Evolutionary conservation across 2,888 invertebrate genomes (phyloP).

Genomic region (Galeopsomyia nigrocyanea): DNA sequence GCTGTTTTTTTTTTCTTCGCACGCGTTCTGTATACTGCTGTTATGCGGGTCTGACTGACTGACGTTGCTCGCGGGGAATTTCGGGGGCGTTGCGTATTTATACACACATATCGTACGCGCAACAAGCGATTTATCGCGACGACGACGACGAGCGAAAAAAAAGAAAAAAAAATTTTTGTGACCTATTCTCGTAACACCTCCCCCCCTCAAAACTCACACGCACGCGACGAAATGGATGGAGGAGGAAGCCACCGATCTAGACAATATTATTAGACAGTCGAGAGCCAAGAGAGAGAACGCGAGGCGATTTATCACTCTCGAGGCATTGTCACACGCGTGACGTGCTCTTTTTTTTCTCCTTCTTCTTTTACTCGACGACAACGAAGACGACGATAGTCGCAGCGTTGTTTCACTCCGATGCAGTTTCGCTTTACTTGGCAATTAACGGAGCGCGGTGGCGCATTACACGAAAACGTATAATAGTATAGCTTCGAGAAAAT

Average conservation of each 20-base stretch:
- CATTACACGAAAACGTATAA: too few relatives aligned
- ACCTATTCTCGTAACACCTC: conserved; percentile 19
- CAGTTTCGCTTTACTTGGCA: background rate
- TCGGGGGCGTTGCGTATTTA: conserved; percentile 32
- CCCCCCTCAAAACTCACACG: background rate
- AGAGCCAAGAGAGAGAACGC: background rate
- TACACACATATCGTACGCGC: too few relatives aligned
- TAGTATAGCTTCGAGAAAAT: too few relatives aligned
- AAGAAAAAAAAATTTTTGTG: background rate
- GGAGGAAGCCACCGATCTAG: background rate
- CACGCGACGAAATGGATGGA: background rate
- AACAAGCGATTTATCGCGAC: conserved; percentile 38
- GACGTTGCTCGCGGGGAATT: conserved; percentile 43
- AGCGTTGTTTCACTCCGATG: background rate
- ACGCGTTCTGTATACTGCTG: too few relatives aligned
- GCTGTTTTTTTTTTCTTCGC: background rate
- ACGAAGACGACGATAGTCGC: background rate
- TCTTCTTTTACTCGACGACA: too few relatives aligned
- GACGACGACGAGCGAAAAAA: conserved; percentile 22
- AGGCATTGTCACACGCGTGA: background rate
- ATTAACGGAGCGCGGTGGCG: conserved; percentile 30
- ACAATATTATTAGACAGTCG: conserved; percentile 33
- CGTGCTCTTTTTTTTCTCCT: too few relatives aligned
- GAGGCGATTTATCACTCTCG: conserved; percentile 16
- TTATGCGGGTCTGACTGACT: conserved; percentile 57